Base-by-base conservation (phyloP, 2,797 vertebrate species). In the Merluccius polli region DNA sequence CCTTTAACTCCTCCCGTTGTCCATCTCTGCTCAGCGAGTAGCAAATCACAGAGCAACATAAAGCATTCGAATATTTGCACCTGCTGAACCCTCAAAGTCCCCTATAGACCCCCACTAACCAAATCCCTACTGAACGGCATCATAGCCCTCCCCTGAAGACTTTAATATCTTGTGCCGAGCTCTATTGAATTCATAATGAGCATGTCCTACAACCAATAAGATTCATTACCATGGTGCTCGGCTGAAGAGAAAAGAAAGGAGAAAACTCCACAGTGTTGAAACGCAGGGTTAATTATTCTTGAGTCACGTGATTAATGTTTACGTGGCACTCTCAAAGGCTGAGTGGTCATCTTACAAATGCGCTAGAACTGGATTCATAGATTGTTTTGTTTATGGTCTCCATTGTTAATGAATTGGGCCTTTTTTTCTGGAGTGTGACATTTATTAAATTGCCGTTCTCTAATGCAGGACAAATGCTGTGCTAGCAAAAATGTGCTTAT, bases 201-300 rank as follows among this genome's bases (percentile, higher is more conserved):
- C 75, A 79, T 73, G 81, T 78, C 76, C 44, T 75, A 29, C 75
- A 84, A 81, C 86, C 78, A 82, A 84, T 80, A 78, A 79, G 81
- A 88, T 89, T 82, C 74, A 89, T 89, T 84, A 76, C 72, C 35
- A 30, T 73, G 63, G 59, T 30, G 71, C 38, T 77, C 73, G 75
- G 68, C 74, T 38, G 70, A 29, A 73, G 81, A 78, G 79, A 82
- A 76, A 70, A 77, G 75, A 74, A 82, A 67, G 74, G 80, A 80
- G 71, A 69, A 32, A 59, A 77, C 36, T 76, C 69, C 80, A 44
- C 75, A 72, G 74, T 86, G 81, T 78, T 88, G 86, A 80, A 79
- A 75, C 84, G 84, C 86, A 88, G 84, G 80, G 32, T 52, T 30
- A 79, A 74, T 79, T 85, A 75, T 63, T 71, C 68, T 68, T 78